Base-by-base conservation (phyloP, 2,797 vertebrate genomes). In the Pagetopsis macropterus region DNA sequence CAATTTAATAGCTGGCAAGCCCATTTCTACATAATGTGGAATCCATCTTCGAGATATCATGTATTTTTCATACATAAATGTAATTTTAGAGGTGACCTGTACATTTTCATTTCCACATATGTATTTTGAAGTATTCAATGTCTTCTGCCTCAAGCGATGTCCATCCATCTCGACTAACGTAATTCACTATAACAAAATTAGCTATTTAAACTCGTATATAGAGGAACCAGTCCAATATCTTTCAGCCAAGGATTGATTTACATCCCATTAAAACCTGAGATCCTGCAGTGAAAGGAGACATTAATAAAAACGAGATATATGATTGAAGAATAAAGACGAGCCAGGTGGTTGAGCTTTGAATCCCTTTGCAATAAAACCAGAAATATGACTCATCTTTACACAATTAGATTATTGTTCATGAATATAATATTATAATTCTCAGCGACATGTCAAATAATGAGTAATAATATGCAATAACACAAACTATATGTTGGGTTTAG, bases 21-120 rank as follows among this genome's bases (percentile, higher is more conserved):
- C 69, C 45, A 69, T 78, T 81, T 84, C 73, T 72, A 50, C 88
- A 84, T 88, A 89, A 89, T 83, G 77, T 75, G 81, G 83, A 85
- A 90, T 93, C 84, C 84, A 84, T 90, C 85, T 82, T 83, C 65
- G 73, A 78, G 81, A 84, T 78, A 75, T 78, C 76, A 72, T 79
- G 54, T 64, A 48, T 77, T 91, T 89, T 91, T 89, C 78, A 92
- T 81, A 70, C 77, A 83, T 76, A 88, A 84, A 85, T 87, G 85
- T 82, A 85, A 86, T 83, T 89, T 83, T 37, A 62, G 52, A 15
- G 40, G 57, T 66, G 64, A 70, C 80, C 82, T 84, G 82, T 79
- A 70, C 52, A 77, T 83, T 84, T 81, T 77, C 81, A 90, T 92
- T 91, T 90, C 82, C 87, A 89, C 62, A 6, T 48, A 23, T 85